phyloP scores from a whole-genome alignment of 1,140 invertebrate genomes.

The Neodiprion lecontei region DNA sequence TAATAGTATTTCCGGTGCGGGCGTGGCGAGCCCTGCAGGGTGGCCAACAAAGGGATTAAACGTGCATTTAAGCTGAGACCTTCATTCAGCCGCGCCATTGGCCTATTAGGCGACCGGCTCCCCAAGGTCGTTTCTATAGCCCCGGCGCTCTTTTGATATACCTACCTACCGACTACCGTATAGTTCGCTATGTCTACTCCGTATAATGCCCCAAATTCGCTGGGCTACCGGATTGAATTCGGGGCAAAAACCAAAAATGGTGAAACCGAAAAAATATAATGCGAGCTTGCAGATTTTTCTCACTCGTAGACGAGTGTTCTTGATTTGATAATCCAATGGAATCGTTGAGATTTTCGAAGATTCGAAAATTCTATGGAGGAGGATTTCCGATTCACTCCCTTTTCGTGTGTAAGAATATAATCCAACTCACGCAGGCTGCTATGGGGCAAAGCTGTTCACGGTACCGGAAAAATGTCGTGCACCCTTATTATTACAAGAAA shows the following conservation, averaged over 20 bases:
- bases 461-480: background rate
- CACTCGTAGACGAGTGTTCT: too few species aligned
- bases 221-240: background rate
- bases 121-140: background rate
- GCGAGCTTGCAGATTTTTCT: too few species aligned
- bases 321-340: too few species aligned
- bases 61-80: constrained; percentile 17
- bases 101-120: background rate
- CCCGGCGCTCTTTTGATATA: constrained; percentile 9
- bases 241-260: too few species aligned
- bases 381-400: too few species aligned
- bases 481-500: constrained; percentile 29
- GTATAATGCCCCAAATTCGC: background rate
- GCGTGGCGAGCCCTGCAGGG: constrained; percentile 14
- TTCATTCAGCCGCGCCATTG: constrained; percentile 8
- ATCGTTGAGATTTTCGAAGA: too few species aligned
- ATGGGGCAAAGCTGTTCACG: background rate
- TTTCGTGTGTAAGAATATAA: too few species aligned
- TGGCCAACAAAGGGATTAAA: constrained; percentile 18
- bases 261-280: too few species aligned
- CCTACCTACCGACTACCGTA: background rate
- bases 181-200: background rate
- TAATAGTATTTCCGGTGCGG: constrained; percentile 33
- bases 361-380: too few species aligned
- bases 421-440: background rate